phyloP scores from a whole-genome alignment of 2,888 invertebrate genomes.

The Apodemia zela region DNA sequence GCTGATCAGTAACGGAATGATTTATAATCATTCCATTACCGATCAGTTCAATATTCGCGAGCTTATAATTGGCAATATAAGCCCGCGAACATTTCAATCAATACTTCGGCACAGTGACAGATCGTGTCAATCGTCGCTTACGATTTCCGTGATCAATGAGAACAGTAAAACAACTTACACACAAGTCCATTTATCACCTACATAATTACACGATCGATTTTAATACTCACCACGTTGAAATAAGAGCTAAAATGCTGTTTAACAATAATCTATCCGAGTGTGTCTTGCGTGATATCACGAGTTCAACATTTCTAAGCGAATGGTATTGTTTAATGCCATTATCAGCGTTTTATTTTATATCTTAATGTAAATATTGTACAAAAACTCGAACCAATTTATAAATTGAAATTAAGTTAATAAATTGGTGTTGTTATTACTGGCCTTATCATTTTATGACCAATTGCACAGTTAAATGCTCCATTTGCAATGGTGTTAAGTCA shows the following conservation, averaged over 20 bases:
- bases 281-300: constrained; percentile 1
- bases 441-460: constrained; percentile 5
- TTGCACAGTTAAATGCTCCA: not conserved
- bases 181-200: constrained; percentile 4
- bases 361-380: constrained; percentile 10
- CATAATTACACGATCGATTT: not conserved
- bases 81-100: constrained; percentile 62
- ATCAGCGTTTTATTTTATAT: not conserved
- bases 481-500: not conserved
- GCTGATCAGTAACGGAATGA: constrained; percentile 13
- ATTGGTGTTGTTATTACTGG: not conserved
- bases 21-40: constrained; percentile 13
- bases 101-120: constrained; percentile 53
- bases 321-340: constrained; percentile 8
- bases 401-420: constrained; percentile 4
- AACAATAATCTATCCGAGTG: not conserved
- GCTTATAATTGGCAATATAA: constrained; percentile 43
- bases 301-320: constrained; percentile 12
- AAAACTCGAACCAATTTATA: not conserved
- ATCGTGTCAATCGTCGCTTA: constrained; percentile 45
- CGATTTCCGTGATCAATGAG: constrained; percentile 38
- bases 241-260: not conserved
- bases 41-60: constrained; percentile 3
- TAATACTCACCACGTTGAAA: not conserved
- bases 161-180: constrained; percentile 15